Conservation (phyloP, 2,797 vertebrate genomes). For the Dendrocincla tyrannina region DNA sequence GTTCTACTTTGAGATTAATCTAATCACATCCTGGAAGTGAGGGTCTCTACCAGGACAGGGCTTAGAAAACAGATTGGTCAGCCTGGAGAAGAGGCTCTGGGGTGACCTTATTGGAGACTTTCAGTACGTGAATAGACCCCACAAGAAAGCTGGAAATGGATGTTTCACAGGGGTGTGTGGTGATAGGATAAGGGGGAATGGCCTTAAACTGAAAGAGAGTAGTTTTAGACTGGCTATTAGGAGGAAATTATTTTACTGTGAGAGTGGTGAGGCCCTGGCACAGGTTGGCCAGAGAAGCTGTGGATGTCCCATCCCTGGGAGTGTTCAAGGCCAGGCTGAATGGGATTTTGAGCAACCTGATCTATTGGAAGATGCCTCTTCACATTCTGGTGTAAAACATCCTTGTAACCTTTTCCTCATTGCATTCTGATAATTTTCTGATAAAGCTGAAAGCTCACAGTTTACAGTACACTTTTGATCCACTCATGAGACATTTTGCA, state of each 20-base stretch:
- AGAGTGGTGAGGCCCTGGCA: background rate
- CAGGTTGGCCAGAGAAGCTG: background rate
- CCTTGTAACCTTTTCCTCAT: background rate
- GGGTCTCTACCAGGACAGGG: background rate
- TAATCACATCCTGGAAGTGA: background rate
- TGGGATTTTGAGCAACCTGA: background rate
- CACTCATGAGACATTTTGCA: background rate
- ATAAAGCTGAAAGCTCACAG: background rate
- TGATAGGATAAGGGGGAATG: background rate
- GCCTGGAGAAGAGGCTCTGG: background rate
- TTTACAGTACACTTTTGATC: background rate
- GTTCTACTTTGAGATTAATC: background rate
- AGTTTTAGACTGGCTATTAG: background rate
- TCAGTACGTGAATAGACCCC: background rate
- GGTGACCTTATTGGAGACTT: background rate
- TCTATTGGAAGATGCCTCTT: background rate
- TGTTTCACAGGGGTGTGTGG: background rate
- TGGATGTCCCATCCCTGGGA: rapidly evolving
- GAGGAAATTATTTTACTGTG: background rate
- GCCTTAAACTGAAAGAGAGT: background rate
- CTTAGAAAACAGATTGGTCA: background rate
- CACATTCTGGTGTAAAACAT: background rate
- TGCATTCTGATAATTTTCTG: background rate
- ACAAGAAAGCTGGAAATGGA: background rate
- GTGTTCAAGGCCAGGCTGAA: background rate